Evolutionary conservation across 2,113 vertebrate species (phyloP), one percentile per base, ranked within the genome.

Genomic region (Thryonomys swinderianus): DNA sequence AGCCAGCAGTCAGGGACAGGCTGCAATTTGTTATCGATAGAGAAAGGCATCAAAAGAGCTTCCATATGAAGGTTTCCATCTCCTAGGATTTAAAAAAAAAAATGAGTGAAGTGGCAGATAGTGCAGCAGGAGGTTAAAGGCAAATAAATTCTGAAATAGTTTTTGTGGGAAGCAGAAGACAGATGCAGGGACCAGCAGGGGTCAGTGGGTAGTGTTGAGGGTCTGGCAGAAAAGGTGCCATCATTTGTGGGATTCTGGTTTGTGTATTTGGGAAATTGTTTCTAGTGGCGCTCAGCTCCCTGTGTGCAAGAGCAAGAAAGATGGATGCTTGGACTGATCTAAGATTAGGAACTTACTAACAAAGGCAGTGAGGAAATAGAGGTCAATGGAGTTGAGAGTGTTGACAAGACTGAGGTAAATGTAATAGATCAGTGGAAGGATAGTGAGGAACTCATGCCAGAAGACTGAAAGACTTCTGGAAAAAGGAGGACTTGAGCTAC

Each of bases 91-190:
- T 48, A 23, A 3, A n/a, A 51, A n/a, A 55, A 34, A 73, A 89
- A 83, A 88, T 48, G 45, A 95, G 55, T 83, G 32, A 91, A 90
- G 45, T 85, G 67, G 69, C 74, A 57, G 64, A 73, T 16, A 30
- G 55, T 73, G 6, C n/a, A 34, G 45, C 8, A 55, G 66, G 67
- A 93, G 55, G 45, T 71, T 51, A 93, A 45, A 83, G 62, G 69
- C 93, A 27, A 85, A 55, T 79, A 32, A 76, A 95, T 74, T 92
- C 48, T 86, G 48, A 85, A 93, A 91, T 23, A 45, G 32, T 82
- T 78, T 91, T 69, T 89, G 37, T 73, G 87, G 25, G 59, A 91
- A 86, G 12, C 61, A 78, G 48, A 55, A 93, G n/a, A 21, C 48
- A 89, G 83, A 66, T 34, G 25, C 40, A 30, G 40, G 80, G 17